Percentiles rank a stretch among this genome's conserved stretches.
Evolutionary conservation across 2,113 vertebrate species (phyloP).

Genomic region (Cyphotilapia sp.): DNA sequence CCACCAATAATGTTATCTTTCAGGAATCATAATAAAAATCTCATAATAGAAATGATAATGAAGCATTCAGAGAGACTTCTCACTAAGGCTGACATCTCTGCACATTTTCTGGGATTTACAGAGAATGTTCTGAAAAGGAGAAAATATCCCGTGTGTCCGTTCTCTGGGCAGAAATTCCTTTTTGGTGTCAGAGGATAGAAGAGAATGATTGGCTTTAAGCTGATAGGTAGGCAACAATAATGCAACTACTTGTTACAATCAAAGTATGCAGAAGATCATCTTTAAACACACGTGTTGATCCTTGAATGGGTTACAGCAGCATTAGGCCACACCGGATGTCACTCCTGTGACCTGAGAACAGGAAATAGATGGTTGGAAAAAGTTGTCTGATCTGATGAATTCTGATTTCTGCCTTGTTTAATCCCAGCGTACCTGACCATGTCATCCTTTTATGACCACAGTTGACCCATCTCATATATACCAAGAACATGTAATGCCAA

Average conservation of each 20-base stretch:
- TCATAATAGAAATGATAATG: background rate
- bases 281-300: background rate
- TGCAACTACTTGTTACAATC: background rate
- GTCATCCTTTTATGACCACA: background rate
- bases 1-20: background rate
- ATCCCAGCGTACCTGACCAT: background rate
- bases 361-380: background rate
- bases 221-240: background rate
- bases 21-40: background rate
- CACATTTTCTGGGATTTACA: background rate
- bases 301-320: background rate
- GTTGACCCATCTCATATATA: background rate
- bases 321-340: background rate
- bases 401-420: background rate
- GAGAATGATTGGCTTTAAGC: background rate
- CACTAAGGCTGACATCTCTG: background rate
- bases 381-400: background rate
- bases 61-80: background rate
- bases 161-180: background rate
- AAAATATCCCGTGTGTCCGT: background rate
- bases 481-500: background rate
- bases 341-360: background rate
- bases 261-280: background rate
- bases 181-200: background rate
- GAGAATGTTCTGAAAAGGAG: background rate